Evolutionary conservation across 2,797 vertebrate genomes (phyloP).

Genomic region (Pseudochaenichthys georgianus): DNA sequence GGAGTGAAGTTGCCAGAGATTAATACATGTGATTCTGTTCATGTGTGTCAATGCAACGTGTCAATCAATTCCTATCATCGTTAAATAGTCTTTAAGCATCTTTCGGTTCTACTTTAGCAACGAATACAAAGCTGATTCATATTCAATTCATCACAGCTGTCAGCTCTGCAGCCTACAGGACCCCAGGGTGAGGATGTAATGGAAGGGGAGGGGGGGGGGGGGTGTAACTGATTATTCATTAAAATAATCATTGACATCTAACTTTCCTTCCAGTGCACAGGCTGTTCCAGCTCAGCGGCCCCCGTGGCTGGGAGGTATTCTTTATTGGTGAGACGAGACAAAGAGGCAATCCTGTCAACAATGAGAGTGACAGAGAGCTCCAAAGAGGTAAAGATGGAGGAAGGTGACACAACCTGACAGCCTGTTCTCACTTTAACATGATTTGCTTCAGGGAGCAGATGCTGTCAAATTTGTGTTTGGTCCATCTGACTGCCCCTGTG

Average conservation of each 20-base stretch:
- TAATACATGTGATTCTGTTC: slow-evolving; percentile 24
- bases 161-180: slow-evolving; percentile 1
- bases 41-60: slow-evolving; percentile 33
- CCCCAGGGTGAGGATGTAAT: slow-evolving; percentile 20
- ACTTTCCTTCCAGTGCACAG: slow-evolving; percentile 28
- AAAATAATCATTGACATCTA: slow-evolving; percentile 58
- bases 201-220: background rate
- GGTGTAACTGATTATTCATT: slow-evolving; percentile 54
- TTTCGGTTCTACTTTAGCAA: slow-evolving; percentile 31
- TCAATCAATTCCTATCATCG: slow-evolving; percentile 53
- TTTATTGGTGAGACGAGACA: slow-evolving; percentile 59
- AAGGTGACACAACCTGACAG: slow-evolving; percentile 69
- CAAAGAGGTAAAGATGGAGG: slow-evolving; percentile 54
- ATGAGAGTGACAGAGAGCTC: slow-evolving; percentile 27
- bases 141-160: slow-evolving; percentile 37
- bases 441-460: slow-evolving; percentile 68
- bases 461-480: slow-evolving; percentile 77
- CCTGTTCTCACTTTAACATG: slow-evolving; percentile 73
- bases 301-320: slow-evolving; percentile 51
- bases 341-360: slow-evolving; percentile 58
- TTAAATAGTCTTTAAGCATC: slow-evolving; percentile 56
- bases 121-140: slow-evolving; percentile 32
- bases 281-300: slow-evolving; percentile 35
- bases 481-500: slow-evolving; percentile 48
- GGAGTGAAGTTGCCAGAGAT: slow-evolving; percentile 19